Evolutionary conservation across 2,888 invertebrate species (phyloP).

Genomic region (Myopa tessellatipennis): DNA sequence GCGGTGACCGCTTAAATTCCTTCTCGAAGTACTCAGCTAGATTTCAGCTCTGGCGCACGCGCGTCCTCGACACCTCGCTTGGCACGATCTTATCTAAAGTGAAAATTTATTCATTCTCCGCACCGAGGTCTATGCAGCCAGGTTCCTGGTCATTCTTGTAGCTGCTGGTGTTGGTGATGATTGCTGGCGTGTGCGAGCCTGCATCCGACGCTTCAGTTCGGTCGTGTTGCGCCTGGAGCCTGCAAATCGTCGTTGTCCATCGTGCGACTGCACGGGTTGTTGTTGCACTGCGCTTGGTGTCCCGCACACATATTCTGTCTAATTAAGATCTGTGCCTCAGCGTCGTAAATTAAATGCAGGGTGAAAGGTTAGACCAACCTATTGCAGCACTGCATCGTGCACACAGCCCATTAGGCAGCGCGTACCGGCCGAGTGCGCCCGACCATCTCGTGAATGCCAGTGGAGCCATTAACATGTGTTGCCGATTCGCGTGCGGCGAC

Average conservation of each 20-base stretch:
- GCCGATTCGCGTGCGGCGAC: conserved; percentile 49
- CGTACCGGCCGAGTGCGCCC: conserved; percentile 23
- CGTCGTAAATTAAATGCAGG: conserved; percentile 54
- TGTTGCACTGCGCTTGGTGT: conserved; percentile 15
- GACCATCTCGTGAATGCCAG: not conserved
- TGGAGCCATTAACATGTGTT: conserved; percentile 46
- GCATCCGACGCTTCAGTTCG: not conserved
- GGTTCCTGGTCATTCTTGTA: not conserved
- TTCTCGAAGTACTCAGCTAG: conserved; percentile 3
- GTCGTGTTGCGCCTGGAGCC: conserved; percentile 2
- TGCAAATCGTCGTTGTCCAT: not conserved
- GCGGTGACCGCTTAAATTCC: not conserved
- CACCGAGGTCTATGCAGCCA: not conserved
- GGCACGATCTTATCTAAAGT: conserved; percentile 56
- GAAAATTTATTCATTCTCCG: conserved; percentile 57
- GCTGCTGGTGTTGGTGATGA: conserved; percentile 6
- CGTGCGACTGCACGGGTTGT: not conserved
- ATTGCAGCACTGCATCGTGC: conserved; percentile 33
- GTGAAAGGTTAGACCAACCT: conserved; percentile 53
- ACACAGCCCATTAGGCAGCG: conserved; percentile 11
- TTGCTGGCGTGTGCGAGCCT: not conserved
- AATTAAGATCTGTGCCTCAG: conserved; percentile 54
- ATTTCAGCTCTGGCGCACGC: conserved; percentile 19
- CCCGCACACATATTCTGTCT: conserved; percentile 49
- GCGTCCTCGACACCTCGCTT: conserved; percentile 39